Evolutionary conservation across 2,888 invertebrate species (phyloP).

Genomic region (Actias luna): DNA sequence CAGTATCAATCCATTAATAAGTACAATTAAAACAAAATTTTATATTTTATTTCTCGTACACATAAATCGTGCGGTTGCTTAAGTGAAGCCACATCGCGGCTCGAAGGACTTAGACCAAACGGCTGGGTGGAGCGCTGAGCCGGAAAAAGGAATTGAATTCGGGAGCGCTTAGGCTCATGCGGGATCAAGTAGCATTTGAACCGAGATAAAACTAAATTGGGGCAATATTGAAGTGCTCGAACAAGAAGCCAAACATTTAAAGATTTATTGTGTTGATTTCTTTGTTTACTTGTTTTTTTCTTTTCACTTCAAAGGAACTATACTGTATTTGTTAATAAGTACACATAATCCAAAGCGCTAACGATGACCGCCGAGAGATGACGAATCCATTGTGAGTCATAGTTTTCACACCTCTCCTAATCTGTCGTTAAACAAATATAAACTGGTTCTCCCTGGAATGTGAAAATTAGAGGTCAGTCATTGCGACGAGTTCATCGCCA

Average conservation of each 20-base stretch:
- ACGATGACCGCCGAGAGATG: too few species aligned
- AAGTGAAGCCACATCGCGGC: conserved; percentile 11
- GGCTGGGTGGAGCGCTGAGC: background rate
- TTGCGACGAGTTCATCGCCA: too few species aligned
- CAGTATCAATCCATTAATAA: background rate
- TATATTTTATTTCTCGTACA: background rate
- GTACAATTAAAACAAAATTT: background rate
- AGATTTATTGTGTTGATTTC: conserved; percentile 1
- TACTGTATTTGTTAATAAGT: too few species aligned
- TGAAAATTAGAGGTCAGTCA: too few species aligned
- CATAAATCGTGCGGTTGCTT: background rate
- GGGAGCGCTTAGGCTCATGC: conserved; percentile 5
- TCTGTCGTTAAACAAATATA: too few species aligned
- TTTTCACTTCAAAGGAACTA: background rate
- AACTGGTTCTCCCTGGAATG: too few species aligned
- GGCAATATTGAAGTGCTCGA: conserved; percentile 5
- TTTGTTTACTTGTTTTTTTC: background rate
- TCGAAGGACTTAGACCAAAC: conserved; percentile 13
- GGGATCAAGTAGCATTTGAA: conserved; percentile 7
- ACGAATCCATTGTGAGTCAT: too few species aligned
- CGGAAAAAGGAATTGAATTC: conserved; percentile 16
- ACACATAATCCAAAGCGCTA: too few species aligned
- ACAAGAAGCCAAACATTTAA: background rate
- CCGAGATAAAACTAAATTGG: conserved; percentile 12
- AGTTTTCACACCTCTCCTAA: too few species aligned